Base-by-base conservation (phyloP, 2,797 vertebrate genomes). In the Smutsia temminckii region DNA sequence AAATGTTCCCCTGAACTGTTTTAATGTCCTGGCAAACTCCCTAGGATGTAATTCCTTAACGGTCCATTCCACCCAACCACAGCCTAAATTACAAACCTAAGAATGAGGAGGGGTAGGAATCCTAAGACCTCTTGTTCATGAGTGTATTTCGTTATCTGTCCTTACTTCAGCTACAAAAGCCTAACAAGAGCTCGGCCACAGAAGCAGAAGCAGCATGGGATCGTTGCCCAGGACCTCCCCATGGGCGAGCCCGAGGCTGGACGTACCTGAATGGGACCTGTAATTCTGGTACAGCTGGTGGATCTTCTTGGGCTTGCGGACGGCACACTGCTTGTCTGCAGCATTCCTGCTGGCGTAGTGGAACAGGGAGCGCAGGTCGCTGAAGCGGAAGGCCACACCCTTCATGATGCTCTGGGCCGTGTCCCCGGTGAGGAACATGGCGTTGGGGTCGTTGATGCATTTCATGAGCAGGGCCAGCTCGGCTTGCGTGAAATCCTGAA, bases 321-420 rank as follows among this genome's bases (percentile, higher is more conserved):
- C 97, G 3, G 93, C 94, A 55, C 85, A 97, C 68, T 98, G 98
- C 96, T 98, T 98, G 85, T 97, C 96, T 17, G 53, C 1, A 0
- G 97, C 96, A 95, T 64, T 98, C 92, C 97, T 98, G 96, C 98
- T 99, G 63, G 99, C 99, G 0, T 98, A 99, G 94, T 99, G 98
- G 74, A 99, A 99, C 74, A 99, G 97, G 0, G 99, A 99, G 71
- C 97, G 97, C 74, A 99, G 94, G 21, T 99, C 99, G 21, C 98
- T 99, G 59, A 99, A 99, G 87, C 98, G 98, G 96, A 99, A 99
- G 91, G 99, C 98, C 61, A 99, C 98, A 8, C 99, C 99, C 85
- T 98, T 98, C 98, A 99, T 99, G 93, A 99, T 99, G 97, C 99
- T 99, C 96, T 99, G 99, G 17, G 99, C 99, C 5, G 99, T 99